Base-by-base conservation (phyloP, 2,888 invertebrate species). In the Thyatira batis region DNA sequence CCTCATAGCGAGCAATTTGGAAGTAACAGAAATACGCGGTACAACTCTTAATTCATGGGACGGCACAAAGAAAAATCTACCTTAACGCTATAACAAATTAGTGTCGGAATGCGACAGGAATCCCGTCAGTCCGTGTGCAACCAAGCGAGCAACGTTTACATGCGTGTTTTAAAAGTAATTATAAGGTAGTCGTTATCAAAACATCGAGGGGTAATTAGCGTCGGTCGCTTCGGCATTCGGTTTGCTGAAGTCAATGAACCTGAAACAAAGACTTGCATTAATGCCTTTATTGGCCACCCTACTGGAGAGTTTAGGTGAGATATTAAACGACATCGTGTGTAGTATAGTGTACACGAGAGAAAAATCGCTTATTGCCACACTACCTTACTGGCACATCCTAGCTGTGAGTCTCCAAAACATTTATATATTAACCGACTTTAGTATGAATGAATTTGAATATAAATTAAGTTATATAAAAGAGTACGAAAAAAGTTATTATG, bases 31-130 rank as follows among this genome's bases (percentile, higher is more conserved):
- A 27, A 48, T 27, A 48, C 11, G 20, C 48, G 28, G n/a, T 27
- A 48, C 27, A 28, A 27, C 48, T 48, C 27, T 25, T 48, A 48
- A 48, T 17, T 27, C 58, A 68, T 48, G 74, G 82, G 78, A 82
- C 86, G 81, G 80, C 83, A 71, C 82, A 74, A 75, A 76, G 71
- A 71, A 86, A 86, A 87, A 85, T 81, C 80, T 78, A 88, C 78
- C 86, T 87, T 86, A 89, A 81, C 68, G 54, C 80, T 87, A 88
- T n/a, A 80, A 80, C 64, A 76, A 81, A 85, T 84, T 82, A 85
- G 82, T 82, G 78, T 87, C 87, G 88, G 89, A 90, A 89, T 90
- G 89, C 85, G 87, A 86, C 84, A 76, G 74, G 71, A 70, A 68
- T 71, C 76, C 83, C 82, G 82, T 76, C 80, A 61, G 73, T 80